Conservation (phyloP, 30 jellyfish, hydroid and myxozoan species). For the Cassiopea andromeda region DNA sequence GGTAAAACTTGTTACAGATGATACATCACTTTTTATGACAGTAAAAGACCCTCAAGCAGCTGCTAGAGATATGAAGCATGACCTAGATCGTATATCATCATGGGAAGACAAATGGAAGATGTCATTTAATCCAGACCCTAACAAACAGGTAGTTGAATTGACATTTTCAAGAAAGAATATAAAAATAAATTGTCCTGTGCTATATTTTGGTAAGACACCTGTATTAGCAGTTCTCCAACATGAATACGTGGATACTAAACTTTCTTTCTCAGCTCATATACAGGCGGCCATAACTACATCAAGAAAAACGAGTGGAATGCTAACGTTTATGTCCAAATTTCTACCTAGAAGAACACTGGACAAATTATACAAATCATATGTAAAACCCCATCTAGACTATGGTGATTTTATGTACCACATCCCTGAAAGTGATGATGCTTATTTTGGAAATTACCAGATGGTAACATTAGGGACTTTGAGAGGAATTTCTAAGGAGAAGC, state of each 20-base stretch:
- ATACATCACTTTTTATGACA: no score
- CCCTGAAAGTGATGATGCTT: neutral
- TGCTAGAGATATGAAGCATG: no score
- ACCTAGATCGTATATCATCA: neutral
- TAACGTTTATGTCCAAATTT: neutral
- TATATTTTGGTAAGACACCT: neutral
- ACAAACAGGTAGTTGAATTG: neutral
- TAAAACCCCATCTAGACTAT: neutral
- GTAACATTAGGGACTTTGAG: neutral
- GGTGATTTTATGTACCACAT: neutral
- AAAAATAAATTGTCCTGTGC: neutral
- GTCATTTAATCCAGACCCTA: neutral
- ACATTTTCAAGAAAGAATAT: neutral
- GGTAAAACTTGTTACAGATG: no score
- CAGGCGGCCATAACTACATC: neutral
- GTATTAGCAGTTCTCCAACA: no score
- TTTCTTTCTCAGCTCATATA: neutral
- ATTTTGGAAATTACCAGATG: neutral
- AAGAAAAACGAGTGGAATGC: conserved; percentile 2
- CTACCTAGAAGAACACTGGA: neutral
- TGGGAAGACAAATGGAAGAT: neutral
- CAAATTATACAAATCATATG: neutral
- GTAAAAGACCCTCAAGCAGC: no score
- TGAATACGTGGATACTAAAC: neutral
- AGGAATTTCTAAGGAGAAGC: neutral